Base-by-base conservation (phyloP, 2,113 vertebrate species). In the Etheostoma cragini region DNA sequence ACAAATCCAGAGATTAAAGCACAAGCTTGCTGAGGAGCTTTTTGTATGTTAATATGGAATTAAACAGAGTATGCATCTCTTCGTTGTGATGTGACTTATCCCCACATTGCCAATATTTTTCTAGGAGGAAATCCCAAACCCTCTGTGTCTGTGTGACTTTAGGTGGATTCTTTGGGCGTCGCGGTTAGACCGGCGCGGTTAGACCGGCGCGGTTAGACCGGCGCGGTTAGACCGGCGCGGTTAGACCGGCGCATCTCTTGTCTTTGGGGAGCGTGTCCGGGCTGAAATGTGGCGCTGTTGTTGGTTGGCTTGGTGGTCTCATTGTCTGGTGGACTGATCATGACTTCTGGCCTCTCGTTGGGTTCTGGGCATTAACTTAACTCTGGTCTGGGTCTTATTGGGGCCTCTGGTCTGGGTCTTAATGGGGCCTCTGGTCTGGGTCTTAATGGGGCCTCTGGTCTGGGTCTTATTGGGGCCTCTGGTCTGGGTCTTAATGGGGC, bases 21-120 rank as follows among this genome's bases (percentile, higher is more conserved):
- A 96, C 95, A 96, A 96, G 91, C 92, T 91, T 91, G 91, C 91
- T 93, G 88, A 84, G 69, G 85, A 93, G 88, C 87, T 88, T 92
- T 91, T 93, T 93, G 88, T 94, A 92, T 76, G 88, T 92, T 77
- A 58, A 61, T 84, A 82, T 87, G 88, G 90, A 91, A 87, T 88
- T 86, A 85, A 89, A 87, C 86, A 88, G 87, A 92, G 91, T 92
- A 89, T 90, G 91, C 90, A 90, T 91, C 88, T 92, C 86, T 90
- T 86, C 83, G 81, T 92, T 75, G 91, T 92, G 72, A 88, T 90
- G 88, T 89, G 89, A 91, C 87, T 92, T 91, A 80, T 88, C 92
- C 91, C 83, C 86, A 90, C 89, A 89, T 93, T 91, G 93, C 91
- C 91, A 92, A 93, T 92, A 91, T 91, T 91, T 91, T 91, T 87